phyloP scores from a whole-genome alignment of 2,888 invertebrate genomes.

The Melolontha melolontha region DNA sequence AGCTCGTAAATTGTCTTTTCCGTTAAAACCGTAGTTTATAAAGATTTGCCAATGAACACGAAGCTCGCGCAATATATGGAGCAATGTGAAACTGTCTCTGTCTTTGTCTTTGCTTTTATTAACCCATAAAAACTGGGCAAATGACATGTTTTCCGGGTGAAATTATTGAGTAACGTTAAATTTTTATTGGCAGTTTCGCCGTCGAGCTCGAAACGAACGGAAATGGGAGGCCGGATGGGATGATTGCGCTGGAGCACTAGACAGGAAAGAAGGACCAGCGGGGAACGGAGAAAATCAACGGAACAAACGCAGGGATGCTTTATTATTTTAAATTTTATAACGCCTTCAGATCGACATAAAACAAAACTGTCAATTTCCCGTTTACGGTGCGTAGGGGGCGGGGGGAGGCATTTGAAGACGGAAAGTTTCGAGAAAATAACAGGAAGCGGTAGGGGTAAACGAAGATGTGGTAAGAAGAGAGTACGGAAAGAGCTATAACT shows the following conservation, averaged over 20 bases:
- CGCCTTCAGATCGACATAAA: slow-evolving; percentile 36
- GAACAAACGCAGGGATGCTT: slow-evolving; percentile 16
- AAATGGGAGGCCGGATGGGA: slow-evolving; percentile 18
- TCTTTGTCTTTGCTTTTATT: slow-evolving; percentile 12
- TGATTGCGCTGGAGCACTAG: not conserved
- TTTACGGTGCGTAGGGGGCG: not conserved
- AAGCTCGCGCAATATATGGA: slow-evolving; percentile 4
- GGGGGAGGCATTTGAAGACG: slow-evolving; percentile 3
- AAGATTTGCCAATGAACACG: slow-evolving; percentile 26
- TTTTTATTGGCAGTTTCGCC: slow-evolving; percentile 45
- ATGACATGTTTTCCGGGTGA: slow-evolving; percentile 34
- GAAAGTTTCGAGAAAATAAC: slow-evolving; percentile 10
- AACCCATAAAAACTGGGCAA: slow-evolving; percentile 32
- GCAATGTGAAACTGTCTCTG: not conserved
- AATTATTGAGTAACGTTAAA: slow-evolving; percentile 43
- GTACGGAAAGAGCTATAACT: not conserved
- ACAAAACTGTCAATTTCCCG: slow-evolving; percentile 33
- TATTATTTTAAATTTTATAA: slow-evolving; percentile 37
- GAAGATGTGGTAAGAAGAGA: slow-evolving; percentile 6
- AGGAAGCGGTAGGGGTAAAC: not conserved
- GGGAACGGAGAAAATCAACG: not conserved
- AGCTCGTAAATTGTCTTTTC: slow-evolving; percentile 27
- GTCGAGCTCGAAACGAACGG: slow-evolving; percentile 13
- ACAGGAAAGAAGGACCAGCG: not conserved
- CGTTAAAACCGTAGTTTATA: slow-evolving; percentile 31